phyloP scores from a whole-genome alignment of 2,113 vertebrate genomes.

The Ornithorhynchus anatinus region DNA sequence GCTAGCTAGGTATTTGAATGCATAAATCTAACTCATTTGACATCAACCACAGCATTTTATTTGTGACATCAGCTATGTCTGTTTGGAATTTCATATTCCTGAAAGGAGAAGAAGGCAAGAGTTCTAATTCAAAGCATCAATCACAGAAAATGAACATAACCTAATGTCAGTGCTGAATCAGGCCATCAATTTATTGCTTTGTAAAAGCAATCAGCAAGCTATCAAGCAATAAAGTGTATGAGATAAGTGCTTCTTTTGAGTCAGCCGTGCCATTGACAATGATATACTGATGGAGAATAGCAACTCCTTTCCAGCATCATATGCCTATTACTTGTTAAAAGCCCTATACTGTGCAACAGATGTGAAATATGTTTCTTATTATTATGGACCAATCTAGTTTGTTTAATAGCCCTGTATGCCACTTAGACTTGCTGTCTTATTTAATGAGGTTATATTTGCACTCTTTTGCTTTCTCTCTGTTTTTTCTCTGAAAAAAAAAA shows the following conservation, averaged over 20 bases:
- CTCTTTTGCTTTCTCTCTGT: slow-evolving; percentile 23
- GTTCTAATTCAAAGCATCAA: slow-evolving; percentile 75
- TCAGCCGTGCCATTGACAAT: slow-evolving; percentile 66
- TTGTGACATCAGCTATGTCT: slow-evolving; percentile 51
- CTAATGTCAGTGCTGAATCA: slow-evolving; percentile 75
- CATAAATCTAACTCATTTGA: slow-evolving; percentile 44
- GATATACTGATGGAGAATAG: slow-evolving; percentile 64
- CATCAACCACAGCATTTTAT: slow-evolving; percentile 28
- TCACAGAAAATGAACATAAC: slow-evolving; percentile 76
- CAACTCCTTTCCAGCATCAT: slow-evolving; percentile 48
- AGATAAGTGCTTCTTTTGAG: slow-evolving; percentile 77
- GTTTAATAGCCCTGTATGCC: slow-evolving; percentile 67
- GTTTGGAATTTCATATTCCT: slow-evolving; percentile 65
- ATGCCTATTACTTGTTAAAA: slow-evolving; percentile 75
- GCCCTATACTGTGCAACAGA: slow-evolving; percentile 64
- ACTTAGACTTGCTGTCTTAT: slow-evolving; percentile 62
- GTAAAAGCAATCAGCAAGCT: slow-evolving; percentile 82
- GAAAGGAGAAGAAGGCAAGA: slow-evolving; percentile 40
- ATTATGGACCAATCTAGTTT: slow-evolving; percentile 69
- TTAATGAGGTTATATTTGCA: slow-evolving; percentile 66
- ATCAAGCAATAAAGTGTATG: slow-evolving; percentile 79
- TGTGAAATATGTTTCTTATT: slow-evolving; percentile 78
- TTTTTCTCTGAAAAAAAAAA: slow-evolving; percentile 4
- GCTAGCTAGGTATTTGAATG: slow-evolving; percentile 46
- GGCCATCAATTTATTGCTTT: slow-evolving; percentile 79